Percentiles rank a stretch among this genome's conserved stretches.
These are phyloP conservation scores for Spisula solida DNA, from an alignment of 2,888 invertebrate genomes.

Conservation along the genomic window DNA sequence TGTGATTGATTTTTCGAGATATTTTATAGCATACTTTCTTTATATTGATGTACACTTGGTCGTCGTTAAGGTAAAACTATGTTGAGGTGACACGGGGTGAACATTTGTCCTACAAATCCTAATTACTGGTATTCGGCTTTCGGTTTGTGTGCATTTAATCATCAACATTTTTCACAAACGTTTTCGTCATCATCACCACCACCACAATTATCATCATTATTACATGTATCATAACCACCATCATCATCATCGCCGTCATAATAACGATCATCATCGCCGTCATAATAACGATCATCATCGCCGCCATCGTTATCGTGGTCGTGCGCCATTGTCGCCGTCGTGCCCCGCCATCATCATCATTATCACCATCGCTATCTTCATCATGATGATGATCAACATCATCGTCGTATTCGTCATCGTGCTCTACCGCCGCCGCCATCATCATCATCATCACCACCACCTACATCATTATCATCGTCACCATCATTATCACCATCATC, in stretches of 20 bases:
- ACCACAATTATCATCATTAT: constrained; percentile 8
- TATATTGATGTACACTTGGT: not conserved
- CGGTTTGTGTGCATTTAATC: not conserved
- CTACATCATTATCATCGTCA: not conserved
- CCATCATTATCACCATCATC: not conserved
- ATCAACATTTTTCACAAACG: too few relatives aligned
- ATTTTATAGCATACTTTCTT: constrained; percentile 13
- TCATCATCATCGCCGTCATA: not conserved
- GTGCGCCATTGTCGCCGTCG: constrained; percentile 35
- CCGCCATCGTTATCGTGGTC: constrained; percentile 39
- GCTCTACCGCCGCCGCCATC: not conserved
- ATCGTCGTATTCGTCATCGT: not conserved
- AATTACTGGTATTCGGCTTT: too few relatives aligned
- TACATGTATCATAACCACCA: not conserved
- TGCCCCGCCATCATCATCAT: constrained; percentile 44
- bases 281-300: constrained; percentile 33
- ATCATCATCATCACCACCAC: not conserved
- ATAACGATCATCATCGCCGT: not conserved
- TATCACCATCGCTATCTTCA: constrained; percentile 50
- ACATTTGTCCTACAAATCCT: not conserved
- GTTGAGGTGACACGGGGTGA: not conserved
- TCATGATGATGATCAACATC: constrained; percentile 53
- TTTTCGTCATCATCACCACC: not conserved
- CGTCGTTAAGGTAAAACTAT: not conserved
- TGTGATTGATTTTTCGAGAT: not conserved